Base-by-base conservation (phyloP, 2,888 invertebrate species). In the Deladenus siricidicola region DNA sequence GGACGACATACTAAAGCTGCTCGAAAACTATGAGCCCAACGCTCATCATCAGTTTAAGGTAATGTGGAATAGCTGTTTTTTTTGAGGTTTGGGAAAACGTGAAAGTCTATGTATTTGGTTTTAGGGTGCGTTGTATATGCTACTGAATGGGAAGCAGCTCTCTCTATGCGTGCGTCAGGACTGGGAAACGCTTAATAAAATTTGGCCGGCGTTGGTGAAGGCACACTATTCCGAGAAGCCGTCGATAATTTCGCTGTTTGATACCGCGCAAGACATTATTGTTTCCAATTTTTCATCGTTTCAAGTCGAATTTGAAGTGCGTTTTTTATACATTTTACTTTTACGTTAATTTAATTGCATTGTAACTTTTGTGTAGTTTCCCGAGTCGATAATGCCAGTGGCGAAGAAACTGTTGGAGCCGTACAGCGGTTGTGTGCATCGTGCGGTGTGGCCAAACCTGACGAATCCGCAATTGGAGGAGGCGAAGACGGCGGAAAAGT, bases 151-250 rank as follows among this genome's bases (percentile, higher is more conserved):
- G 0, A 85, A 86, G 72, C 76, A 83, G 10, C 83, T 84, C 3
- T 85, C 86, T 0, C 80, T 90, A 6, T 80, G 87, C 1, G 84
- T 86, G 10, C 85, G 86, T 71, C 86, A 86, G 66, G 86, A 89
- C 78, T 92, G 90, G 89, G 82, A 85, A 6, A 84, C 86, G 3
- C 82, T 88, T 21, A 80, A 83, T 43, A 81, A 84, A 28, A 79
- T 91, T 0, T 90, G 90, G 89, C 88, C 89, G 0, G 85, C 87
- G 1, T 78, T 92, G 23, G 82, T 74, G 14, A 55, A 62, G n/a
- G 86, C 89, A 0, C 86, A 86, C 65, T 86, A 89, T 51, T 89
- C 89, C 2, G 91, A 92, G 77, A 90, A 91, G 78, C 86, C 86
- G 0, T 80, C 81, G 42, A 80, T 82, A 64, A 78, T 81, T 51